phyloP scores from a whole-genome alignment of 2,113 vertebrate genomes.

The Pterocles orientalis region DNA sequence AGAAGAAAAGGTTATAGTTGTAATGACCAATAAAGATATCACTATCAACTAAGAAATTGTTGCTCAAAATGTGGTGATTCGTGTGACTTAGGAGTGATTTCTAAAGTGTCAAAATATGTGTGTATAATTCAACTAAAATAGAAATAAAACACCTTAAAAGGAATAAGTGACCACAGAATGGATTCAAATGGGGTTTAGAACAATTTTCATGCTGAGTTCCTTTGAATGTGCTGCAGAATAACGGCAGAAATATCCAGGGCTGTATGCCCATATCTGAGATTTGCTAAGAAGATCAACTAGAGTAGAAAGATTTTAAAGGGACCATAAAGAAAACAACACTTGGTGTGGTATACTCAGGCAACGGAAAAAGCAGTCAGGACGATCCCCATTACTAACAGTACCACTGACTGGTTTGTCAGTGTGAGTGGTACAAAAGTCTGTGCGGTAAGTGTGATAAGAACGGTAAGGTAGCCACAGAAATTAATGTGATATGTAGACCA shows the following conservation, averaged over 20 bases:
- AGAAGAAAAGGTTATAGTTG: background rate
- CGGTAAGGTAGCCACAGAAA: background rate
- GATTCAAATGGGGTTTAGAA: background rate
- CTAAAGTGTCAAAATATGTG: background rate
- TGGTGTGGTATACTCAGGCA: background rate
- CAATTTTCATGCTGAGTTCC: background rate
- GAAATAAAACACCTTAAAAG: background rate
- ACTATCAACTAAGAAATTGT: background rate
- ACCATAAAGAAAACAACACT: background rate
- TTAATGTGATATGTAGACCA: background rate
- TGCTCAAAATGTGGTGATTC: background rate
- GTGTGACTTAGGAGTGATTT: background rate
- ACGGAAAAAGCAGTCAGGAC: background rate
- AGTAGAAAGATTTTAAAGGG: background rate
- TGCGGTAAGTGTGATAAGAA: background rate
- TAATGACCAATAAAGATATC: background rate
- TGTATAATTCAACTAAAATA: background rate
- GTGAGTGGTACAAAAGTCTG: background rate
- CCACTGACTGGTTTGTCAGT: background rate
- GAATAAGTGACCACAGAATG: background rate
- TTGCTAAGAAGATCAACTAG: background rate
- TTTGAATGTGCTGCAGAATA: background rate
- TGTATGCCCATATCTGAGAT: background rate
- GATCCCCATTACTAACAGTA: background rate
- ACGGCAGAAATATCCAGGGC: background rate